Evolutionary conservation across 2,113 vertebrate species (phyloP), one percentile per base, ranked within the genome.

Genomic region (Epinephelus moara): DNA sequence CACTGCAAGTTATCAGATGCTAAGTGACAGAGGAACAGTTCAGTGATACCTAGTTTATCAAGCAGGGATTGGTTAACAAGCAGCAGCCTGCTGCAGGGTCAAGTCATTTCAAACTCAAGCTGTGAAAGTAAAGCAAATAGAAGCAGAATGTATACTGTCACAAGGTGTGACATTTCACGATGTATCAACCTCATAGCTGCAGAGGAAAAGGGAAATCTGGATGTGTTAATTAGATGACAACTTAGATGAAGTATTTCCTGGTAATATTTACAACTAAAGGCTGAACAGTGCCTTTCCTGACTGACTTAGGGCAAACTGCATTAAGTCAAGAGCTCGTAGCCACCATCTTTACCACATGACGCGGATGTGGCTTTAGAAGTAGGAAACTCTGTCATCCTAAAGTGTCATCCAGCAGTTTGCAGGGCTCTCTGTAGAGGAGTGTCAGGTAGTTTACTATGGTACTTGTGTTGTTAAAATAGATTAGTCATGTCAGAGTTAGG

Each of bases 401-500:
- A 81, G 84, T 78, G 61, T 47, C 75, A 72, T 78, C 81, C 63
- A 69, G 61, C 5, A 6, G 72, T 42, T 59, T 75, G 27, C 69
- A 70, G 76, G 37, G 80, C 71, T 57, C 74, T 83, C 52, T 63
- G 63, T 37, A 23, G 73, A 83, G 47, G 45, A 59, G 74, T 47
- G 71, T 73, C 82, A 73, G 60, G 53, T 69, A 57, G 71, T 84
- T 80, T 78, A 49, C 76, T 59, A 62, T 59, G 63, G 75, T 27
- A 27, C 85, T 87, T 23, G 52, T 78, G 71, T 50, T 77, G 82
- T 47, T 83, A 70, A 88, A 87, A 84, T 75, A 76, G 78, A 88
- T 90, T 75, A 77, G 62, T 86, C 74, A 85, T 85, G 68, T 82
- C 71, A 67, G 75, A 76, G 85, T 78, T 78, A 71, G 60, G 68